Evolutionary conservation across 2,113 vertebrate species (phyloP).

Genomic region (Scomber japonicus): DNA sequence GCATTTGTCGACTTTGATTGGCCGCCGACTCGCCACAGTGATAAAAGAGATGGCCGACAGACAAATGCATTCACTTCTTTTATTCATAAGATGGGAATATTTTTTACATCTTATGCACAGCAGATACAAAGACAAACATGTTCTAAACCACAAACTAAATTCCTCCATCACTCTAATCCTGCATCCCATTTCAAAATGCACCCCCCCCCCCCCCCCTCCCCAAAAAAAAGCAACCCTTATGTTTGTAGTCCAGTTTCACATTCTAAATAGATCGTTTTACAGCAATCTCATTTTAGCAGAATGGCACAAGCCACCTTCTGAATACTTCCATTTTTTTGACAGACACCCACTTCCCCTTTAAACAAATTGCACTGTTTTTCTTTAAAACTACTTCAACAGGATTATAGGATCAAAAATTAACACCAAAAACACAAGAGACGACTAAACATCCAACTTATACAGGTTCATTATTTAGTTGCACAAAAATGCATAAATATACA

Average conservation of each 20-base stretch:
- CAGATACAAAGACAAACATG: conserved; percentile 84
- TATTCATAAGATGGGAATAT: conserved; percentile 83
- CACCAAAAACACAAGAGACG: conserved; percentile 80
- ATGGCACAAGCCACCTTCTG: conserved; percentile 72
- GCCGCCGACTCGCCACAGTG: rapidly evolving
- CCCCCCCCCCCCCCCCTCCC: neutral
- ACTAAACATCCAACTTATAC: conserved; percentile 85
- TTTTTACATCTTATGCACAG: conserved; percentile 83
- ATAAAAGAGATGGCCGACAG: conserved; percentile 52
- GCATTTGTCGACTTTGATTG: neutral
- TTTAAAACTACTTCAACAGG: conserved; percentile 82
- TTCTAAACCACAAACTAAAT: conserved; percentile 85
- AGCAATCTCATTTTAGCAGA: conserved; percentile 82
- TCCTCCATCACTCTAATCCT: conserved; percentile 72
- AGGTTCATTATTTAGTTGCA: conserved; percentile 84
- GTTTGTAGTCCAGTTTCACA: conserved; percentile 83
- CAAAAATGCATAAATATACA: conserved; percentile 85
- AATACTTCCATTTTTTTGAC: conserved; percentile 67
- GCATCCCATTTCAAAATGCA: conserved; percentile 71
- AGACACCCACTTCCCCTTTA: conserved; percentile 72
- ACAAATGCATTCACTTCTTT: conserved; percentile 77
- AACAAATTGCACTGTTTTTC: conserved; percentile 84
- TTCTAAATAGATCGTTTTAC: conserved; percentile 79
- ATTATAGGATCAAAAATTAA: conserved; percentile 80
- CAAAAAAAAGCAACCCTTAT: conserved; percentile 65